Evolutionary conservation across 2,888 invertebrate species (phyloP).

Genomic region (Drosophila rubida): DNA sequence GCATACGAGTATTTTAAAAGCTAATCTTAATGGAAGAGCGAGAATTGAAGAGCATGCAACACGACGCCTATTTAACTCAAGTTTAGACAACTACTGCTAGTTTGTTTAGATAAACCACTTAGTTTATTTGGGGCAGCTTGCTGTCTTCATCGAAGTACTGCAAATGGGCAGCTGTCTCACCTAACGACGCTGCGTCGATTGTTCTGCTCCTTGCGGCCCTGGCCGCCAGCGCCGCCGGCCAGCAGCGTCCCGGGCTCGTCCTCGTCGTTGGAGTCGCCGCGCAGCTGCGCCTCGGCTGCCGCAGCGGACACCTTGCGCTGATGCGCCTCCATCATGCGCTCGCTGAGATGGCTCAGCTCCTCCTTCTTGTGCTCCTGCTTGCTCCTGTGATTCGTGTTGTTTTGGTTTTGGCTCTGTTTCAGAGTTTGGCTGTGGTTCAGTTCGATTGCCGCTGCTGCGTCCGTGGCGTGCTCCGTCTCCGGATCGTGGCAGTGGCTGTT

Average conservation of each 20-base stretch:
- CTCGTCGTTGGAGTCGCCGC: slow-evolving; percentile 47
- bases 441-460: slow-evolving; percentile 7
- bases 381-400: slow-evolving; percentile 6
- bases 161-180: too few relatives aligned
- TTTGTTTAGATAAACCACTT: too few relatives aligned
- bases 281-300: slow-evolving; percentile 20
- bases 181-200: slow-evolving; percentile 84
- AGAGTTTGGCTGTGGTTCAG: slow-evolving; percentile 27
- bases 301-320: slow-evolving; percentile 40
- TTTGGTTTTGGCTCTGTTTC: slow-evolving; percentile 27
- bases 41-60: too few relatives aligned
- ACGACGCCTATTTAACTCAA: too few relatives aligned
- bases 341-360: slow-evolving; percentile 68
- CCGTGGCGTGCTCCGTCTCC: slow-evolving; percentile 14
- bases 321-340: slow-evolving; percentile 71
- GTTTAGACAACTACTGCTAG: too few relatives aligned
- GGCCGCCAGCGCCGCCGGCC: slow-evolving; percentile 44
- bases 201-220: slow-evolving; percentile 83
- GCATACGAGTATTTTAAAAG: too few relatives aligned
- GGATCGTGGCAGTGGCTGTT: slow-evolving; percentile 20
- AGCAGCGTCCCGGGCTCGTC: slow-evolving; percentile 48
- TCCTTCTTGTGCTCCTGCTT: slow-evolving; percentile 38
- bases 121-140: too few relatives aligned
- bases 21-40: too few relatives aligned
- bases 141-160: too few relatives aligned